phyloP scores from a whole-genome alignment of 1,140 invertebrate genomes.

The Danaus melanippus region DNA sequence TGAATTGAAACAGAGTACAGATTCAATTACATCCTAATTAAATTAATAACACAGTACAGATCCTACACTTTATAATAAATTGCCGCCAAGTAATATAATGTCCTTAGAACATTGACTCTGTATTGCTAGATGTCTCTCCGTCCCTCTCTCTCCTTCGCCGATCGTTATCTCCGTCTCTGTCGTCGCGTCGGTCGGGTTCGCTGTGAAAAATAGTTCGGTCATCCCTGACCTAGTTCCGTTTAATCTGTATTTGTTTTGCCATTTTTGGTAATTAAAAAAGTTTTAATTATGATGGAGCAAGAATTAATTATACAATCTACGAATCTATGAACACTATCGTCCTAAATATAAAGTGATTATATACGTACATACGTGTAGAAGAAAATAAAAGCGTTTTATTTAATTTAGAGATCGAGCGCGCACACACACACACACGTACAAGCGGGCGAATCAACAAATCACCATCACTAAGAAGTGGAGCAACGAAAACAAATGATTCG shows the following conservation, averaged over 20 bases:
- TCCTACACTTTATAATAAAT: neutral
- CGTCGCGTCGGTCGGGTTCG: neutral
- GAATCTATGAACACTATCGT: too few species aligned
- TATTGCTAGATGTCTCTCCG: slow-evolving; percentile 1
- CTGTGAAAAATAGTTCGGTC: slow-evolving; percentile 28
- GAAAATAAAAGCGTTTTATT: too few species aligned
- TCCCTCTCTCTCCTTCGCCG: neutral
- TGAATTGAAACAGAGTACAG: too few species aligned
- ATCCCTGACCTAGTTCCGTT: slow-evolving; percentile 40
- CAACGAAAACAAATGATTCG: slow-evolving; percentile 1
- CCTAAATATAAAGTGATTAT: too few species aligned
- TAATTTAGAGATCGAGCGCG: too few species aligned
- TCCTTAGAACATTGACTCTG: slow-evolving; percentile 1
- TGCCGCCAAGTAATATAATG: slow-evolving; percentile 9
- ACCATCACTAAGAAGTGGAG: neutral
- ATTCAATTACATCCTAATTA: too few species aligned
- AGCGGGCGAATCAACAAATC: neutral
- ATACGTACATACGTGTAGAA: too few species aligned
- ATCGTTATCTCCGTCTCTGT: slow-evolving; percentile 5
- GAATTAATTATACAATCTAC: too few species aligned
- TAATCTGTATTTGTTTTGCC: slow-evolving; percentile 22
- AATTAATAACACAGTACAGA: too few species aligned
- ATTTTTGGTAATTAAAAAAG: slow-evolving; percentile 23
- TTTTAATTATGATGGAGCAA: too few species aligned
- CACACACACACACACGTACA: too few species aligned